These are phyloP conservation scores for Andrena trimmerana DNA, from an alignment of 2,888 invertebrate genomes.

Conservation along the genomic window DNA sequence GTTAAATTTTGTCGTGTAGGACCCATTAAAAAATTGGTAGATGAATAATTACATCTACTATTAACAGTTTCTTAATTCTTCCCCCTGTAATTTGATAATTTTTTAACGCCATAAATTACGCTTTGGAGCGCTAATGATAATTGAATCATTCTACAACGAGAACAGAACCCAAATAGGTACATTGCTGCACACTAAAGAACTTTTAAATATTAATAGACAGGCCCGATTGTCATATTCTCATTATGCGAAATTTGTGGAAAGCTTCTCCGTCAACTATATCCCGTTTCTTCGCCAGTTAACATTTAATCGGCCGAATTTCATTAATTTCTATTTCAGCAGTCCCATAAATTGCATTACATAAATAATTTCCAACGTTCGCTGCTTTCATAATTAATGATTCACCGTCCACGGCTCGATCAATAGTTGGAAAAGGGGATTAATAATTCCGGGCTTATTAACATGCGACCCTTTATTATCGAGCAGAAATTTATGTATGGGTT, in stretches of 20 bases:
- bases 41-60: no score
- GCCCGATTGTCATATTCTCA: neutral
- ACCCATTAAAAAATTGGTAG: no score
- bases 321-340: conserved; percentile 22
- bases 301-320: conserved; percentile 21
- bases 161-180: no score
- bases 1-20: no score
- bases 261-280: conserved; percentile 2
- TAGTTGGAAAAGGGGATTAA: conserved; percentile 33
- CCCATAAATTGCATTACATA: conserved; percentile 34
- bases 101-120: no score
- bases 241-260: neutral
- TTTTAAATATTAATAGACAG: neutral
- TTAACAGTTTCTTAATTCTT: no score
- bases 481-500: conserved; percentile 18
- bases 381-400: conserved; percentile 55
- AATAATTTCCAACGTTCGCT: conserved; percentile 35
- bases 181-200: no score
- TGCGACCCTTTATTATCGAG: conserved; percentile 42
- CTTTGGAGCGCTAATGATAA: no score
- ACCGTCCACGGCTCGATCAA: conserved; percentile 36
- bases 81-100: no score
- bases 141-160: no score
- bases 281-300: neutral
- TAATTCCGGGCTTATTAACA: conserved; percentile 53